These are phyloP conservation scores for Pseudomyrmex flavicornis DNA, from an alignment of 1,140 invertebrate genomes.

Conservation along the genomic window DNA sequence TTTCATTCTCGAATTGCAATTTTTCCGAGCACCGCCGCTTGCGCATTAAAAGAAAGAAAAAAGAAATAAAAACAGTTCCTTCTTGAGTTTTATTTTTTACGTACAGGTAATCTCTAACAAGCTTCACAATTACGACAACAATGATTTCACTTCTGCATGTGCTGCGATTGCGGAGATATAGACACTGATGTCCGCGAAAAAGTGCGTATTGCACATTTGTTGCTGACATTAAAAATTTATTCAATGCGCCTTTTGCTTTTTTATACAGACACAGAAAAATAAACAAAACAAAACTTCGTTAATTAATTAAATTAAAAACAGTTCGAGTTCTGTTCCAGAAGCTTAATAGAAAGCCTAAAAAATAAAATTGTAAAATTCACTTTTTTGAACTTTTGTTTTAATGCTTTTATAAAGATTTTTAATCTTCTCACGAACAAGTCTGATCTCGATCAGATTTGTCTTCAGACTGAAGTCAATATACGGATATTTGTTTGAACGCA, in stretches of 20 bases:
- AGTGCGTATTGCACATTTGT: neutral
- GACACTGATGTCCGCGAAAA: neutral
- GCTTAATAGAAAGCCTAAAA: too few species aligned
- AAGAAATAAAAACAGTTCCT: conserved; percentile 17
- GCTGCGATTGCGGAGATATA: conserved; percentile 10
- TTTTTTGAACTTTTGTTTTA: too few species aligned
- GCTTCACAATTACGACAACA: neutral
- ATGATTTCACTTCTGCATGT: conserved; percentile 18
- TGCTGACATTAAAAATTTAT: neutral
- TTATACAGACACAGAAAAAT: neutral
- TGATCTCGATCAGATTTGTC: too few species aligned
- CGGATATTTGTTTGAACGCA: too few species aligned
- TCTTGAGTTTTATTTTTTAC: conserved; percentile 14
- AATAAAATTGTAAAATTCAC: too few species aligned
- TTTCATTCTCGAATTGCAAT: neutral
- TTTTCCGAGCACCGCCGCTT: neutral
- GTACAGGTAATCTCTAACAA: conserved; percentile 1
- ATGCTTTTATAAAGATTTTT: too few species aligned
- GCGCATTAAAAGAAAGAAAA: conserved; percentile 15
- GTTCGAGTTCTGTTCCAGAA: too few species aligned
- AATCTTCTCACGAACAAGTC: too few species aligned
- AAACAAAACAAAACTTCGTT: too few species aligned
- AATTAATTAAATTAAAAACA: too few species aligned
- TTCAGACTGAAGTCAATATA: too few species aligned
- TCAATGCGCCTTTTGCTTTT: neutral